Evolutionary conservation across 2,888 invertebrate species (phyloP), one percentile per base, ranked within the genome.

Genomic region (Rhingia campestris): DNA sequence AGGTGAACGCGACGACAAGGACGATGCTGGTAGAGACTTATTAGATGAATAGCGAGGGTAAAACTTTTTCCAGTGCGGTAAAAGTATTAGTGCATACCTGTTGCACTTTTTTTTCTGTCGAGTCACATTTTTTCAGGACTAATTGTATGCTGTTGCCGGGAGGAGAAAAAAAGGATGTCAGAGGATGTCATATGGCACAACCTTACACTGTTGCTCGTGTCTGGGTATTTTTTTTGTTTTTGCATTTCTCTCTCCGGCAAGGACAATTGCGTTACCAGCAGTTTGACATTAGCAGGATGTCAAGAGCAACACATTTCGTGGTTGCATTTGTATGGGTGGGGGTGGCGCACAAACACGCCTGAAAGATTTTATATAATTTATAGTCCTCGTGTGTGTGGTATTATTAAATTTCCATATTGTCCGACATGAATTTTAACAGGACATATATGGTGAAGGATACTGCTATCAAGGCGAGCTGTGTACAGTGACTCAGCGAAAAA

Each of bases 341-440:
- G 43, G 39, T 39, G 30, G 53, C 39, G 61, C 61, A 63, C 61
- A 45, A 12, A 33, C 49, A 37, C 41, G 39, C 47, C 35, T 53
- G 10, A 49, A 54, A 53, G 35, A 32, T 10, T 49, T 41, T 45
- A 7, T 64, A 53, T 76, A 76, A 82, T 67, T 77, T 63, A 63
- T 77, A 43, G 73, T 67, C 56, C 49, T 69, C 45, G 67, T 63
- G 56, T 1, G 22, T 81, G 66, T 49, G 77, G 51, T 69, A 43
- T 69, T 82, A 82, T 82, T 73, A 82, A 82, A 82, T 79, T 73
- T 77, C 77, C 77, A 82, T 77, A 79, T 73, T 69, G 67, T 77
- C 77, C 67, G 49, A 77, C 54, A 63, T 37, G 67, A 56, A 67
- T 82, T 73, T 67, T 45, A 67, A 64, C 41, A 66, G 9, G 49